A percentile compares a stretch with the other conserved stretches of the same genome.
Conservation (phyloP, 1,140 invertebrate genomes). For the Sminthurinus signatus region DNA sequence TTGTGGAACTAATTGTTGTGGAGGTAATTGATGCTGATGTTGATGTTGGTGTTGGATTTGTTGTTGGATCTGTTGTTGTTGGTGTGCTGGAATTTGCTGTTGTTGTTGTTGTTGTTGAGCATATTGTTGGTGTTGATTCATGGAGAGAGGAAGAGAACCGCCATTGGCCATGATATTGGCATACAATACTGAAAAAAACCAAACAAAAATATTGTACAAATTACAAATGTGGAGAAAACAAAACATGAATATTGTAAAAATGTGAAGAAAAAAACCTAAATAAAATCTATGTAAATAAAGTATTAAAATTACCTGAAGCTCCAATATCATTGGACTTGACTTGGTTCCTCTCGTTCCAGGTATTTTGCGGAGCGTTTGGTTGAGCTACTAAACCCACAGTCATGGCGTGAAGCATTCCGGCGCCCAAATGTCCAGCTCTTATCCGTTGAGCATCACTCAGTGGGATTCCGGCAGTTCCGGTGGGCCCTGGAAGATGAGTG, state of each 20-base stretch:
- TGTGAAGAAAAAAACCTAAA: too few species aligned
- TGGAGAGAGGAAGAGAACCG: slow-evolving; percentile 2
- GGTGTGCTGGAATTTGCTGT: not conserved
- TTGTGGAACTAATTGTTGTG: not conserved
- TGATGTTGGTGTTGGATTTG: not conserved
- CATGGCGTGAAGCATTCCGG: slow-evolving; percentile 35
- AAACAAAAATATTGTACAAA: too few species aligned
- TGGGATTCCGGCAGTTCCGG: too few species aligned
- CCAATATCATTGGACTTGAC: slow-evolving; percentile 23
- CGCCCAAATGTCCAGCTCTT: slow-evolving; percentile 19
- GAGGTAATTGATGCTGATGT: not conserved
- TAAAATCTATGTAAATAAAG: too few species aligned
- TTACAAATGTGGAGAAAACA: too few species aligned
- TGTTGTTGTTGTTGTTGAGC: not conserved
- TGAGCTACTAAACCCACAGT: slow-evolving; percentile 20
- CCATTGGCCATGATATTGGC: slow-evolving; percentile 34
- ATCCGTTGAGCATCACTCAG: not conserved
- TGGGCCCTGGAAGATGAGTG: not conserved
- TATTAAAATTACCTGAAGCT: too few species aligned
- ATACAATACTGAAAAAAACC: slow-evolving; percentile 28
- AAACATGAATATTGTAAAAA: too few species aligned
- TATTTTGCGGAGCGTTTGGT: not conserved
- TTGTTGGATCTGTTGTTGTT: not conserved
- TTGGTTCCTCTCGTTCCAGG: not conserved
- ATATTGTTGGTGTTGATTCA: not conserved